Conservation (phyloP, 2,113 vertebrate species). For the Pyrgilauda ruficollis region DNA sequence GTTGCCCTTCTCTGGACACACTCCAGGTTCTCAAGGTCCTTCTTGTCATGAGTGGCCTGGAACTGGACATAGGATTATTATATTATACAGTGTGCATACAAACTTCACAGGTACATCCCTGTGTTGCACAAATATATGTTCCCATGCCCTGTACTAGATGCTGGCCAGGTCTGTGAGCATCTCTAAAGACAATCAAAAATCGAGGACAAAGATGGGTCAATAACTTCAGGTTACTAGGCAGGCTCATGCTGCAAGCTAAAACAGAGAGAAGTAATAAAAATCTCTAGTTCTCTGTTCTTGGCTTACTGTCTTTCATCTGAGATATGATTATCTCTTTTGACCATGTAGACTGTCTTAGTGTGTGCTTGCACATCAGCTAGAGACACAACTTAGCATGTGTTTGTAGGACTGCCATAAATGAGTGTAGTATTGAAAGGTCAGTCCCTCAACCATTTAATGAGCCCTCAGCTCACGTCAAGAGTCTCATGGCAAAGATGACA, state of each 20-base stretch:
- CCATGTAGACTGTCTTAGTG: not conserved
- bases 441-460: not conserved
- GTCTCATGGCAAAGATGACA: not conserved
- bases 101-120: not conserved
- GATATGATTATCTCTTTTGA: not conserved
- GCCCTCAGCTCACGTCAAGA: not conserved
- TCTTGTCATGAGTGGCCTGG: not conserved
- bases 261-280: not conserved
- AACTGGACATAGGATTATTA: not conserved
- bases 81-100: not conserved
- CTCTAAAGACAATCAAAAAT: not conserved
- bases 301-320: not conserved
- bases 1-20: rapidly evolving
- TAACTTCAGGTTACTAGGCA: not conserved
- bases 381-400: not conserved
- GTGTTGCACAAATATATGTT: not conserved
- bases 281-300: not conserved
- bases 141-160: not conserved
- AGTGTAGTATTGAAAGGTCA: not conserved
- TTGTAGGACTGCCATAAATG: not conserved
- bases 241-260: not conserved
- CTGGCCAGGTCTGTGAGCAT: not conserved
- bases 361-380: not conserved
- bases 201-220: not conserved
- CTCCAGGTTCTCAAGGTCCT: not conserved